Conservation (phyloP, 2,797 vertebrate species). For the Neosalanx taihuensis region DNA sequence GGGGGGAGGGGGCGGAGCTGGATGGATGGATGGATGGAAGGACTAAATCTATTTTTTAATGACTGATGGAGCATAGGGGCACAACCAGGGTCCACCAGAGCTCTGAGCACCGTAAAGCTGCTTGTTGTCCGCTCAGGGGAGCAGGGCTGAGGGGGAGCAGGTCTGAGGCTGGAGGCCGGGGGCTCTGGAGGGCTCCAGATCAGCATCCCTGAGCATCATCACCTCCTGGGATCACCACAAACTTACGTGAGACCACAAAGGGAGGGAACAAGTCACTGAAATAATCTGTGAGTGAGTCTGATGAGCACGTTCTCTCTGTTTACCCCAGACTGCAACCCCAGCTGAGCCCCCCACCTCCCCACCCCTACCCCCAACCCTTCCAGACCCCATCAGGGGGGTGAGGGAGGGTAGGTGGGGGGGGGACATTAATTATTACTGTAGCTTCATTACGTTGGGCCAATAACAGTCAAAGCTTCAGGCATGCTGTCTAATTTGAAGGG, state of each 20-base stretch:
- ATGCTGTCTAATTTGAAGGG: background rate
- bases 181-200: background rate
- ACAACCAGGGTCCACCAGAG: constrained; percentile 55
- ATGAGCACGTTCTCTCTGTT: constrained; percentile 18
- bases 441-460: constrained; percentile 25
- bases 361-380: constrained; percentile 4
- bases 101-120: constrained; percentile 65
- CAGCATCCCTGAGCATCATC: constrained; percentile 8
- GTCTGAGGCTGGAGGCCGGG: constrained; percentile 12
- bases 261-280: background rate
- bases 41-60: constrained; percentile 75
- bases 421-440: constrained; percentile 49
- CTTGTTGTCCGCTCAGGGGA: constrained; percentile 66
- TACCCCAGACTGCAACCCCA: constrained; percentile 29
- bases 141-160: constrained; percentile 6
- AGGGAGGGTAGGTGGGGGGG: too few species aligned
- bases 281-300: constrained; percentile 22
- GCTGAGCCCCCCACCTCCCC: constrained; percentile 14
- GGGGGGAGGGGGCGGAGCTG: constrained; percentile 27
- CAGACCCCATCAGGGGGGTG: background rate
- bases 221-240: background rate
- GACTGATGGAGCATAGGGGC: constrained; percentile 60
- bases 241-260: too few species aligned
- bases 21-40: constrained; percentile 46
- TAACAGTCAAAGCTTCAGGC: constrained; percentile 7